Percentiles rank a stretch among this genome's conserved stretches.
Conservation (phyloP, 2,113 vertebrate genomes). For the Pollachius pollachius region DNA sequence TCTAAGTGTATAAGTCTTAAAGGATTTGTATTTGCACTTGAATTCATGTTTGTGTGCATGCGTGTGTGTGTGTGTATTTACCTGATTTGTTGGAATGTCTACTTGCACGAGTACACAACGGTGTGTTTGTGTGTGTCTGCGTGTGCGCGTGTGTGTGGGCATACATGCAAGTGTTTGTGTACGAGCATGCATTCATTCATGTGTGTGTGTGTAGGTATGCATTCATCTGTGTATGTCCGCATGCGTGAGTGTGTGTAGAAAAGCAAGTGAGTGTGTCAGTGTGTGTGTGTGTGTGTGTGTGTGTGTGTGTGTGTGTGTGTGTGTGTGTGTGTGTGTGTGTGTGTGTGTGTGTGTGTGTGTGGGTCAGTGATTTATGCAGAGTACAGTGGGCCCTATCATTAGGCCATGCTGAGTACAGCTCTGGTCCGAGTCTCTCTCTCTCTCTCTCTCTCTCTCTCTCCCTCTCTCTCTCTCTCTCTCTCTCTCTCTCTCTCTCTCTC, state of each 20-base stretch:
- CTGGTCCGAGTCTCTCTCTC: constrained; percentile 39
- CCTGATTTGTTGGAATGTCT: too few species aligned
- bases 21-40: too few species aligned
- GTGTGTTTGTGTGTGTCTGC: constrained; percentile 9
- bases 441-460: too few species aligned
- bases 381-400: constrained; percentile 72
- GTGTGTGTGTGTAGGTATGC: constrained; percentile 15
- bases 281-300: not conserved
- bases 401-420: constrained; percentile 43
- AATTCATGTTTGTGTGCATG: too few species aligned
- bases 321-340: constrained; percentile 9
- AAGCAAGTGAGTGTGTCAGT: not conserved
- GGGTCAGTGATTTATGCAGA: constrained; percentile 74
- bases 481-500: too few species aligned
- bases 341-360: constrained; percentile 45
- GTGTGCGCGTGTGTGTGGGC: not conserved
- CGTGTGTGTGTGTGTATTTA: too few species aligned
- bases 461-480: too few species aligned
- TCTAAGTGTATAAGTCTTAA: too few species aligned
- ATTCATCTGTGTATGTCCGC: not conserved
- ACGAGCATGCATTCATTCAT: too few species aligned
- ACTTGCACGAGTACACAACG: too few species aligned
- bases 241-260: constrained; percentile 10
- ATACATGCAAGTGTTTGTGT: constrained; percentile 23
- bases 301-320: not conserved